Evolutionary conservation across 2,113 vertebrate genomes (phyloP).

Genomic region (Pachyramphus minor): DNA sequence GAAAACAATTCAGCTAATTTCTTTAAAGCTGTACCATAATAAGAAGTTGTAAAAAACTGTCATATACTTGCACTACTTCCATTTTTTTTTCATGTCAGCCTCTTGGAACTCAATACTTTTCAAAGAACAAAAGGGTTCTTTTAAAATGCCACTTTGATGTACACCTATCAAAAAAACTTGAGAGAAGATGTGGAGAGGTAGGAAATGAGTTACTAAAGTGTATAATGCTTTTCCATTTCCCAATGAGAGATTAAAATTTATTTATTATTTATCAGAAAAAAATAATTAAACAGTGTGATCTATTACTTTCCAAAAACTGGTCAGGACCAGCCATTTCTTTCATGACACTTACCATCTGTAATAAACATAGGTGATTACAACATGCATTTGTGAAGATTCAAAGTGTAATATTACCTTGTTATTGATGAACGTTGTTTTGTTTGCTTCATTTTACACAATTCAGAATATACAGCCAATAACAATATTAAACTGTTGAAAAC

Average conservation of each 20-base stretch:
- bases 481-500: not conserved
- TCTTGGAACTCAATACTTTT: not conserved
- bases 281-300: not conserved
- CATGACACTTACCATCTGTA: not conserved
- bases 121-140: not conserved
- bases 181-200: not conserved
- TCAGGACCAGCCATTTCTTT: not conserved
- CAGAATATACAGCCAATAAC: not conserved
- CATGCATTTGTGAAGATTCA: not conserved
- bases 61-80: not conserved
- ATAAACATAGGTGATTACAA: not conserved
- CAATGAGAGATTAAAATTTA: not conserved
- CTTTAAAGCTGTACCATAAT: not conserved
- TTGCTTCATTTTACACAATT: not conserved
- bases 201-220: not conserved
- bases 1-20: not conserved
- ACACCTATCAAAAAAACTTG: not conserved
- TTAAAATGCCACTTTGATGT: not conserved
- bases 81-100: not conserved
- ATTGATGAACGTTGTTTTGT: not conserved
- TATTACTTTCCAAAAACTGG: not conserved
- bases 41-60: not conserved
- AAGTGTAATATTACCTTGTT: not conserved
- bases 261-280: not conserved
- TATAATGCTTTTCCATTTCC: not conserved